Evolutionary conservation across 1,140 invertebrate species (phyloP).

Genomic region (Chymomyza costata): DNA sequence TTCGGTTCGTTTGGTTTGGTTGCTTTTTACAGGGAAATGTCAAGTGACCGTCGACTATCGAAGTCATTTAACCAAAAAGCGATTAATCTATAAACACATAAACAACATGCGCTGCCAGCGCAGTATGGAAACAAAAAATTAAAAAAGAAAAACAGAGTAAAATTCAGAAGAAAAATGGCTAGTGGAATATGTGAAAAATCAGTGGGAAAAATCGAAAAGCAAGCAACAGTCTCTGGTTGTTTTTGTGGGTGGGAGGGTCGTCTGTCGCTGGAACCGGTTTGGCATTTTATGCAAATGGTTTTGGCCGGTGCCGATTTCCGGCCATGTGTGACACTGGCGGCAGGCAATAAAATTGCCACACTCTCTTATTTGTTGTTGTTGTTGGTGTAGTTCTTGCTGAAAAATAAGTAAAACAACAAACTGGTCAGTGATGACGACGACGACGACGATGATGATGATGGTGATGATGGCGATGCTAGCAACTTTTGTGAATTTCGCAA

Average conservation of each 20-base stretch:
- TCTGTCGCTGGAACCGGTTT: background rate
- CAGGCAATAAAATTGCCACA: slow-evolving; percentile 64
- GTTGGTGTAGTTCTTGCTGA: too few species aligned
- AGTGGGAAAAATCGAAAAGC: slow-evolving; percentile 69
- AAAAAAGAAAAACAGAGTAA: slow-evolving; percentile 1
- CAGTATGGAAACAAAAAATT: background rate
- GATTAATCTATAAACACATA: slow-evolving; percentile 75
- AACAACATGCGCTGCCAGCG: slow-evolving; percentile 57
- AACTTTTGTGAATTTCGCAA: slow-evolving; percentile 9
- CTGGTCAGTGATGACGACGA: too few species aligned
- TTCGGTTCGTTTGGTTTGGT: too few species aligned
- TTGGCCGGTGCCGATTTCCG: slow-evolving; percentile 64
- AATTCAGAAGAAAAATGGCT: slow-evolving; percentile 33
- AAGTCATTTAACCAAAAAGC: slow-evolving; percentile 73
- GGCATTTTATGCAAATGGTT: slow-evolving; percentile 70
- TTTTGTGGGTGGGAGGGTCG: too few species aligned
- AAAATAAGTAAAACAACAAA: too few species aligned
- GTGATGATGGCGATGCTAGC: slow-evolving; percentile 1
- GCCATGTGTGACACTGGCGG: slow-evolving; percentile 62
- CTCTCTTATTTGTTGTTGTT: too few species aligned
- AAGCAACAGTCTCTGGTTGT: slow-evolving; percentile 16
- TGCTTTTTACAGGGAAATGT: too few species aligned
- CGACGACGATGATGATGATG: slow-evolving; percentile 1
- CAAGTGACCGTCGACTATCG: slow-evolving; percentile 41
- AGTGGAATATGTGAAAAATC: slow-evolving; percentile 70